Evolutionary conservation across 2,797 vertebrate genomes (phyloP).

Genomic region (Oryzias sinensis): DNA sequence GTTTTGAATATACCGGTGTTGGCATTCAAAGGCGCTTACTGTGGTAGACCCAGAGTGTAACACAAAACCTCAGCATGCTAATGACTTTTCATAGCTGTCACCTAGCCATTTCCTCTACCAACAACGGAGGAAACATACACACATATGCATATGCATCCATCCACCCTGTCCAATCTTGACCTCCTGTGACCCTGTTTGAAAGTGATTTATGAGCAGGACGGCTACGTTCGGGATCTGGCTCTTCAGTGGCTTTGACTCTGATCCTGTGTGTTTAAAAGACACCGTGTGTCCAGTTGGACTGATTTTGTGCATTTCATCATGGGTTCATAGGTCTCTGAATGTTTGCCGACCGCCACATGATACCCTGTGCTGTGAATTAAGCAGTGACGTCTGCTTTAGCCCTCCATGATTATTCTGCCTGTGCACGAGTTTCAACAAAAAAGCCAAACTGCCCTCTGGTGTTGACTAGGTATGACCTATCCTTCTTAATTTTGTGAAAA

Average conservation of each 20-base stretch:
- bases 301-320: constrained; percentile 19
- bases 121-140: constrained; percentile 42
- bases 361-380: constrained; percentile 2
- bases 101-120: constrained; percentile 67
- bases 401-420: background rate
- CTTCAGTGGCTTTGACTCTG: constrained; percentile 1
- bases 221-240: constrained; percentile 26
- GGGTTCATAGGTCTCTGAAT: constrained; percentile 26
- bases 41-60: constrained; percentile 43
- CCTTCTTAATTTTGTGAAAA: background rate
- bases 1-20: background rate
- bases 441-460: background rate
- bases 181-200: constrained; percentile 48
- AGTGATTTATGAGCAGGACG: constrained; percentile 66
- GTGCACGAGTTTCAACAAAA: background rate
- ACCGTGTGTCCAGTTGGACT: constrained; percentile 13
- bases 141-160: constrained; percentile 39
- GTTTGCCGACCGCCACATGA: constrained; percentile 14
- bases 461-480: no score
- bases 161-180: constrained; percentile 39
- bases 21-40: constrained; percentile 17
- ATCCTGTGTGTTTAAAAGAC: constrained; percentile 5
- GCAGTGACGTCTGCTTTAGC: background rate
- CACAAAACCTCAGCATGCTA: constrained; percentile 56
- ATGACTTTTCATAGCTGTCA: constrained; percentile 67